These are phyloP conservation scores for Falco biarmicus DNA, from an alignment of 2,797 vertebrate species.

Conservation along the genomic window DNA sequence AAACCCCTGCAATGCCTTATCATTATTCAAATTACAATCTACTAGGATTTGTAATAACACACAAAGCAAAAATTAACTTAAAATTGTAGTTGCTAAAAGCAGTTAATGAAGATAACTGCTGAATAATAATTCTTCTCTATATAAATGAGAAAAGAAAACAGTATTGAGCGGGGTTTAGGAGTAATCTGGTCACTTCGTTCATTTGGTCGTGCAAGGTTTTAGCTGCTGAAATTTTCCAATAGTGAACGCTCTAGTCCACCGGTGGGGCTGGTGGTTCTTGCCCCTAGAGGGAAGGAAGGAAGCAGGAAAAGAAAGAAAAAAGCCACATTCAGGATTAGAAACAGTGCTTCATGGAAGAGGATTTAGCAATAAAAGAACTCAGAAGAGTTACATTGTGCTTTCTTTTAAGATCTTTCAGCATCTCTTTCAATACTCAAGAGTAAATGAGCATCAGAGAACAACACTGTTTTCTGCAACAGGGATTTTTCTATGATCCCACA, in stretches of 20 bases:
- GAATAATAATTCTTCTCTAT: constrained; percentile 52
- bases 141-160: constrained; percentile 64
- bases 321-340: not conserved
- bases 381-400: not conserved
- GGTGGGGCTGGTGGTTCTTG: constrained; percentile 92
- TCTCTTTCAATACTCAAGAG: not conserved
- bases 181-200: constrained; percentile 77
- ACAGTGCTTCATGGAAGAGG: not conserved
- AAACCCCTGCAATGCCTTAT: constrained; percentile 49
- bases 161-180: constrained; percentile 58
- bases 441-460: not conserved
- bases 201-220: constrained; percentile 79
- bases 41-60: constrained; percentile 57
- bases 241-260: constrained; percentile 83
- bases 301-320: not conserved
- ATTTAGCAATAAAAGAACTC: not conserved
- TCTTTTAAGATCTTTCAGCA: not conserved
- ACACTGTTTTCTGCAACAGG: not conserved
- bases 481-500: not conserved
- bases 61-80: constrained; percentile 74
- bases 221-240: constrained; percentile 55
- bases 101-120: constrained; percentile 68
- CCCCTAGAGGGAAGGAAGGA: constrained; percentile 67
- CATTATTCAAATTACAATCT: constrained; percentile 65
- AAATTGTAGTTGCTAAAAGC: constrained; percentile 62